Base-by-base conservation (phyloP, 1,140 invertebrate genomes). In the Eriocheir sinensis region DNA sequence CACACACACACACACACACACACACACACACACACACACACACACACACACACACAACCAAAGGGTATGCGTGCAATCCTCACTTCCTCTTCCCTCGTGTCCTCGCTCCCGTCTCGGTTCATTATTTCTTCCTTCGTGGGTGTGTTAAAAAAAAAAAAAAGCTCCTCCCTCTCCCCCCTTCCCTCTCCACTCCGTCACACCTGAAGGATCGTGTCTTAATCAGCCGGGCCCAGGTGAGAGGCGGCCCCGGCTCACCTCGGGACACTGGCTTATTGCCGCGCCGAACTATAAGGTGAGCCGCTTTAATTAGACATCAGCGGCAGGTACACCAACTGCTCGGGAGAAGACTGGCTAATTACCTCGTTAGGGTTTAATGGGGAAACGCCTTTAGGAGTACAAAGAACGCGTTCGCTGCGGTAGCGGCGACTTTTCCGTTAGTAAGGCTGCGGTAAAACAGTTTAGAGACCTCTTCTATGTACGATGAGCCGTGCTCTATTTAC, bases 321-420 rank as follows among this genome's bases (percentile, higher is more conserved):
- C 60, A 72, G 60, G 60, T 72, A 72, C 60, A 21, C 60, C 60
- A 72, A 72, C 60, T 72, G 60, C 60, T n/a, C n/a, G 60, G n/a
- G 60, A 72, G 60, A 72, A n/a, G 60, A 72, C 60, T 72, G 6
- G 21, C 60, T 72, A 72, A 72, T 72, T 72, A 72, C 60, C 60
- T 72, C 60, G 60, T 72, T 72, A 72, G n/a, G 12, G 60, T 72
- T 72, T 72, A 72, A 72, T 72, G 60, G 60, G 60, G 60, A 21
- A 72, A 72, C 60, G 60, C 60, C 60, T 72, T 72, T 72, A 72
- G n/a, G 60, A 72, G 60, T 72, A 72, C 60, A 72, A 72, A 72
- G 27, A 72, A 72, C 60, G 27, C 60, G 60, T 27, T 0, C 8
- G 27, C 21, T 72, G 4, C 60, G 27, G 60, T 72, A 21, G 6